These are phyloP conservation scores for Pollenia labialis DNA, from an alignment of 2,888 invertebrate genomes.

Conservation along the genomic window DNA sequence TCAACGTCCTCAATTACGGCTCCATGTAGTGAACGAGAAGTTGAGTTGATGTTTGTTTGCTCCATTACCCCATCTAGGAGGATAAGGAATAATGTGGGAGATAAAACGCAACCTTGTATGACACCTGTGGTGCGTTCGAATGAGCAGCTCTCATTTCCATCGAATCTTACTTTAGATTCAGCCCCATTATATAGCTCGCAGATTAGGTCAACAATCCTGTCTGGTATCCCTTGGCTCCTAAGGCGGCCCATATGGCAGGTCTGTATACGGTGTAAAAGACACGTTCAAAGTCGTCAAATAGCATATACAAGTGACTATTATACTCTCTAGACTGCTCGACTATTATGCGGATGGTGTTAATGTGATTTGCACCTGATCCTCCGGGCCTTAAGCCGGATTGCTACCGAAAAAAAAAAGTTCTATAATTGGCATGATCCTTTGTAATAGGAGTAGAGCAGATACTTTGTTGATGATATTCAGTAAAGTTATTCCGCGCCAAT, in stretches of 20 bases:
- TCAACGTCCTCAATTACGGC: no score
- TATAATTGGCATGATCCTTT: neutral
- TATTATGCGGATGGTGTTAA: neutral
- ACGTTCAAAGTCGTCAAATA: neutral
- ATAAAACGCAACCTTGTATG: no score
- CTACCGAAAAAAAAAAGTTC: neutral
- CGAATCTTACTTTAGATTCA: no score
- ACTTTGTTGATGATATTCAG: neutral
- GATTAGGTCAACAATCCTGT: neutral
- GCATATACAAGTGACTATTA: slow-evolving; percentile 1
- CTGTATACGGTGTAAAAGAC: neutral
- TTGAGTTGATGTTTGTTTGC: no score
- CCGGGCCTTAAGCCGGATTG: neutral
- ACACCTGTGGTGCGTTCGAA: no score
- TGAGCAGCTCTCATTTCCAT: no score
- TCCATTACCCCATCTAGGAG: no score
- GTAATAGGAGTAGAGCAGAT: slow-evolving; percentile 6
- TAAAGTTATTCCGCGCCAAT: neutral
- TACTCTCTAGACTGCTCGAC: slow-evolving; percentile 10
- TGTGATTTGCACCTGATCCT: neutral
- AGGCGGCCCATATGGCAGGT: neutral
- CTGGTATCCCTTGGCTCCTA: neutral
- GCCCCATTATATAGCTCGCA: no score
- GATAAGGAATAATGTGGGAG: no score
- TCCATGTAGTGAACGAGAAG: no score